phyloP scores from a whole-genome alignment of 2,797 vertebrate genomes.

The Cetoscarus ocellatus region DNA sequence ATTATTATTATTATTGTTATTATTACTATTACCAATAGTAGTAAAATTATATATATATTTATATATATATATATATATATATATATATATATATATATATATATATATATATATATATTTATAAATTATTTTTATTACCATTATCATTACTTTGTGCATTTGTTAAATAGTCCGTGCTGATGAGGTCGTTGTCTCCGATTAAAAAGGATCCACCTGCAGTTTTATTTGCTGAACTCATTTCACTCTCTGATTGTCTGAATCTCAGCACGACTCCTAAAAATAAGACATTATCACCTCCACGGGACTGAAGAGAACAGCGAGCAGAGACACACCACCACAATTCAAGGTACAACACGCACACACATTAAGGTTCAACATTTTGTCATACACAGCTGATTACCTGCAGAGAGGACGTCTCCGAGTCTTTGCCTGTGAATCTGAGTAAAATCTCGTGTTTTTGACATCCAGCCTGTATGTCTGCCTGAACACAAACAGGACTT shows the following conservation, averaged over 20 bases:
- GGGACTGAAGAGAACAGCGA: conserved; percentile 51
- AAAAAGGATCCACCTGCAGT: conserved; percentile 67
- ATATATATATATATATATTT: too few species aligned
- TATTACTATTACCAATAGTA: conserved; percentile 12
- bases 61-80: too few species aligned
- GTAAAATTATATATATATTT: too few species aligned
- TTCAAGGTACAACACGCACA: conserved; percentile 50
- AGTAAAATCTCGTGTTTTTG: too few species aligned
- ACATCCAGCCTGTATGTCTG: too few species aligned
- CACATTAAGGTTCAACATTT: background rate
- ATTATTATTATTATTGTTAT: conserved; percentile 17
- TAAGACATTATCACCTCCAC: conserved; percentile 61
- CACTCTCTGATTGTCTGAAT: conserved; percentile 34
- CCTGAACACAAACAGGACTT: too few species aligned
- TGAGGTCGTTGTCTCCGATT: conserved; percentile 60
- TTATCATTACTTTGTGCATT: background rate
- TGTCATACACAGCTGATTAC: background rate
- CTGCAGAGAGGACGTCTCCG: too few species aligned
- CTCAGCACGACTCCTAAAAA: conserved; percentile 57
- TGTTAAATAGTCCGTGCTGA: conserved; percentile 51
- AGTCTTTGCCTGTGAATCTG: too few species aligned
- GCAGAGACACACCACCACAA: conserved; percentile 60
- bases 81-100: too few species aligned
- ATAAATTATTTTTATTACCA: too few species aligned
- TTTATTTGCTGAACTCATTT: conserved; percentile 62